Percentiles rank a stretch among this genome's conserved stretches.
These are phyloP conservation scores for Fundulus diaphanus DNA, from an alignment of 2,797 vertebrate species.

Conservation along the genomic window DNA sequence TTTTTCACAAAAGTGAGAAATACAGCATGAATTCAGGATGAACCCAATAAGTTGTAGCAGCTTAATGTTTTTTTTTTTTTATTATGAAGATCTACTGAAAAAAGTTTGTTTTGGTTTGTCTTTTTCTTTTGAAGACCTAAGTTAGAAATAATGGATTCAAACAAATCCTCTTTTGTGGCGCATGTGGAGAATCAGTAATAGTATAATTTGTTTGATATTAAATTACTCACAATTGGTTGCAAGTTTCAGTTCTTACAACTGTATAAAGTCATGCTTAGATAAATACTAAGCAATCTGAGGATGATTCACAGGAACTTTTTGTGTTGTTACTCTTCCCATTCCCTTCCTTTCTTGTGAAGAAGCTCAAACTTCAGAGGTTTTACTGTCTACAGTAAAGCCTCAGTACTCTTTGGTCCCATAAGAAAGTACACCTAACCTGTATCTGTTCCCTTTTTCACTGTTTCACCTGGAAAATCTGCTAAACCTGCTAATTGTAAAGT, in stretches of 20 bases:
- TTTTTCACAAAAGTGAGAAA: slow-evolving; percentile 18
- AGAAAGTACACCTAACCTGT: too few relatives aligned
- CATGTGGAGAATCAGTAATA: not conserved
- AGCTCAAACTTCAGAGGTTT: too few relatives aligned
- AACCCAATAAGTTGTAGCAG: not conserved
- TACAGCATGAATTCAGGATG: not conserved
- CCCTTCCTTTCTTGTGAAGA: too few relatives aligned
- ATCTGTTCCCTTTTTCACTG: too few relatives aligned
- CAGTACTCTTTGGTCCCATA: too few relatives aligned
- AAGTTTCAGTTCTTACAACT: not conserved
- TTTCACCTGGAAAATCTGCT: too few relatives aligned
- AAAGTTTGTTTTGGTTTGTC: not conserved
- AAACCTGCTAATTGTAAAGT: too few relatives aligned
- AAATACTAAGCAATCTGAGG: too few relatives aligned
- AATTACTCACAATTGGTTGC: not conserved
- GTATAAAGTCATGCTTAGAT: too few relatives aligned
- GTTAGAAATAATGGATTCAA: not conserved
- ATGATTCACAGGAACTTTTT: too few relatives aligned
- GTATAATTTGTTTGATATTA: not conserved
- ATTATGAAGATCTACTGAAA: not conserved
- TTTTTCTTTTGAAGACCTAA: not conserved
- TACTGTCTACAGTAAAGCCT: too few relatives aligned
- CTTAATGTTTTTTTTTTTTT: not conserved
- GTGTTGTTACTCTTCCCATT: too few relatives aligned
- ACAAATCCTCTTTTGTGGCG: not conserved